A percentile compares a stretch with the other conserved stretches of the same genome.
These are phyloP conservation scores for Trogon melanurus DNA, from an alignment of 2,113 vertebrate genomes.

Conservation along the genomic window DNA sequence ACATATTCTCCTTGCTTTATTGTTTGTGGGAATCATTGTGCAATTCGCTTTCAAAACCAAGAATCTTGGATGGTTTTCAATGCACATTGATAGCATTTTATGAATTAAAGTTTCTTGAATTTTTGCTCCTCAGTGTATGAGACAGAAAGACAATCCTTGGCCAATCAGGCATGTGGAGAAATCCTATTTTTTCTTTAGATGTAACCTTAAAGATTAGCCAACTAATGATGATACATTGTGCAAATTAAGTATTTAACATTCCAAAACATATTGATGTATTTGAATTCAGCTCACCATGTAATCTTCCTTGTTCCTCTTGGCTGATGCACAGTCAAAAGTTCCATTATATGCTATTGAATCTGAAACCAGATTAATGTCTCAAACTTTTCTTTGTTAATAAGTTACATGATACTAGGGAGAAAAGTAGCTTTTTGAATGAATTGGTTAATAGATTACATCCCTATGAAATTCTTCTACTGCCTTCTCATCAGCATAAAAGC, in stretches of 20 bases:
- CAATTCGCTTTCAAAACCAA: background rate
- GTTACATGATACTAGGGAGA: background rate
- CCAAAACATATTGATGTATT: slow-evolving; percentile 38
- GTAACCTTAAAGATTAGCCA: slow-evolving; percentile 18
- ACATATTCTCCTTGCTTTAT: background rate
- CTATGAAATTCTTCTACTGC: background rate
- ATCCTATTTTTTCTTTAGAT: background rate
- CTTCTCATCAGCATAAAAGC: background rate
- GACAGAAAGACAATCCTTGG: background rate
- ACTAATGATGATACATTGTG: slow-evolving; percentile 26
- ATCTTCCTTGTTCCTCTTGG: slow-evolving; percentile 60
- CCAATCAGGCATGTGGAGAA: background rate
- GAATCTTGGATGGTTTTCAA: background rate
- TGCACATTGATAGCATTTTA: background rate
- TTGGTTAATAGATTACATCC: background rate
- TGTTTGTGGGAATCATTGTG: background rate
- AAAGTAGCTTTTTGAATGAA: slow-evolving; percentile 4
- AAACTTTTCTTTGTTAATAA: slow-evolving; percentile 16
- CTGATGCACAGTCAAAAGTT: slow-evolving; percentile 28
- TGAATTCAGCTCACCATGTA: slow-evolving; percentile 32
- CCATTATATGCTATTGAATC: slow-evolving; percentile 53
- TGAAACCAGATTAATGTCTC: slow-evolving; percentile 34
- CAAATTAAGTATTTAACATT: slow-evolving; percentile 57
- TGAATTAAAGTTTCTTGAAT: background rate
- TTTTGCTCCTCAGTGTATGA: background rate